Evolutionary conservation across 2,797 vertebrate species (phyloP), one percentile per base, ranked within the genome.

Genomic region (Limosa lapponica): DNA sequence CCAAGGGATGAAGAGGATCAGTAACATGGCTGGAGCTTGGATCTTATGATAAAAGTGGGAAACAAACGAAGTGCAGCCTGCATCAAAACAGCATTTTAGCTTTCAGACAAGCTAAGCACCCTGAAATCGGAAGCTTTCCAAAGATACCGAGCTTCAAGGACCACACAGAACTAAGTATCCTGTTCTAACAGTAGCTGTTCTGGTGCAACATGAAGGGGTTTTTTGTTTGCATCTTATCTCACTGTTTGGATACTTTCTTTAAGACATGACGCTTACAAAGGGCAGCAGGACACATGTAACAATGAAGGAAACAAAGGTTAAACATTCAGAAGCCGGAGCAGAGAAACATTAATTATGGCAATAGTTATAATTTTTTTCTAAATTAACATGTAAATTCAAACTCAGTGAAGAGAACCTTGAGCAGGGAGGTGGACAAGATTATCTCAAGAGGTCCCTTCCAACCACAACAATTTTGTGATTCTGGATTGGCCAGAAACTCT

Each of bases 1-100:
- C 77, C 83, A 89, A 70, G 24, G 88, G 62, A 90, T 77, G 66
- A 96, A 95, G 39, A 93, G n/a, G 46, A 82, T 87, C 88, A 75
- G 69, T 75, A 92, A 82, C 13, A 32, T 1, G 25, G 49, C 51
- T 91, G 80, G 36, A 77, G 55, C 20, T 25, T 32, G 46, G 43
- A 75, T 51, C 32, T 77, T 49, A 62, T 1, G n/a, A 55, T n/a
- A 62, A 16, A 90, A 75, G n/a, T 3, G 54, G 18, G 44, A 83
- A 83, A 57, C 41, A 72, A 62, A 80, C 48, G 48, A n/a, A 86
- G 65, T 0, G 3, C 41, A 86, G 54, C 24, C 62, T 70, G 34
- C 4, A 19, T n/a, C 70, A 72, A 93, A 93, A 74, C 0, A 69
- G 25, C 16, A 51, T 13, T 71, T 19, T 34, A 24, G 36, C 14